Base-by-base conservation (phyloP, 2,888 invertebrate species). In the Mesoligia furuncula region DNA sequence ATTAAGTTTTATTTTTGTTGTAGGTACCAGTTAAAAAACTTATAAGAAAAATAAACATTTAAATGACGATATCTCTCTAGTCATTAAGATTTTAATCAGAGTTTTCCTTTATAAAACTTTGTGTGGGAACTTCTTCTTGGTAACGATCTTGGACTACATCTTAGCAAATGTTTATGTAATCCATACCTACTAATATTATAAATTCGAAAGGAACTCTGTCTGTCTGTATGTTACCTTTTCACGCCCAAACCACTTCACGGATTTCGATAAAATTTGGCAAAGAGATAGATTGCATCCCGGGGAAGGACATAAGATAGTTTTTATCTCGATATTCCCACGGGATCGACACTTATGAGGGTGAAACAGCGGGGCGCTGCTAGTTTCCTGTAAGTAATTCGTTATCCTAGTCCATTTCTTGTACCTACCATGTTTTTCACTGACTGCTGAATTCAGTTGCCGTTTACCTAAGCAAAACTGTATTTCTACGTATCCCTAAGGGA, bases 41-140 rank as follows among this genome's bases (percentile, higher is more conserved):
- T 39, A 27, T 5, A 54, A n/a, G 15, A 48, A 73, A 27, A 51
- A 73, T 74, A 1, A 75, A 54, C 17, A 42, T 54, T 74, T 1
- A 31, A 31, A 39, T 20, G 9, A 7, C 9, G 17, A 31, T 42
- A 31, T 3, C 2, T n/a, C 17, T 57, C 15, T 20, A n/a, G 27
- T 31, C 9, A 57, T 54, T 42, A 31, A 31, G 13, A 57, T 31
- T 54, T 73, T 74, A 42, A 31, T 24, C 17, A 54, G 24, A 27
- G 17, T 31, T 39, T 24, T 51, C 15, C 48, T 39, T 39, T 73
- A 17, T 51, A 24, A 73, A 27, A 24, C 13, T 54, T 42, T 31
- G 42, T 27, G 39, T 73, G 36, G 39, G 27, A 27, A 15, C 5
- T 45, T 17, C 65, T 39, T 39, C 20, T 66, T 2, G 66, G 20